Evolutionary conservation across 2,113 vertebrate genomes (phyloP).

Genomic region (Connochaetes taurinus): DNA sequence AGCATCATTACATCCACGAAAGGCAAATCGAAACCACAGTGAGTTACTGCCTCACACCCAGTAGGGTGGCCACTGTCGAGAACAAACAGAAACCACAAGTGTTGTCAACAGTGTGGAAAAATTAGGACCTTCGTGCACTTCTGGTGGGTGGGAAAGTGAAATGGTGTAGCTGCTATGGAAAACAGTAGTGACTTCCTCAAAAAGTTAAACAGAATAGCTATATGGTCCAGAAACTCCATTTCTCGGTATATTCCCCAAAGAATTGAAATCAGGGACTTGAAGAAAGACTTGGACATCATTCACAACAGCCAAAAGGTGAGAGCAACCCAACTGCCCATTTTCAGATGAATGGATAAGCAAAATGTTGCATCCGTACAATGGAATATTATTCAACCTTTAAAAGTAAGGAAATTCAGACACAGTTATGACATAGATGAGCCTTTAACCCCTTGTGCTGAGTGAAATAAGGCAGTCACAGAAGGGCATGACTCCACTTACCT

Average conservation of each 20-base stretch:
- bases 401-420: not conserved
- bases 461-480: not conserved
- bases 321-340: not conserved
- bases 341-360: not conserved
- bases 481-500: not conserved
- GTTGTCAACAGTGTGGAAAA: not conserved
- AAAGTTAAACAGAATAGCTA: not conserved
- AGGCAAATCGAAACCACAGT: not conserved
- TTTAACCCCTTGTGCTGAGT: not conserved
- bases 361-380: not conserved
- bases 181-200: not conserved
- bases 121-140: not conserved
- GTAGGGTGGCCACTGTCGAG: not conserved
- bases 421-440: not conserved
- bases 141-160: not conserved
- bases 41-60: not conserved
- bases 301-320: not conserved
- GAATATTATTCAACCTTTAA: not conserved
- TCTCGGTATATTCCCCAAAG: not conserved
- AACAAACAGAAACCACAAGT: not conserved
- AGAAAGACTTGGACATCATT: not conserved
- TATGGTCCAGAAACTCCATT: not conserved
- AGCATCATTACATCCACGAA: not conserved
- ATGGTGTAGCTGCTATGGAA: not conserved
- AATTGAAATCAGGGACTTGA: not conserved